Base-by-base conservation (phyloP, 2,797 vertebrate genomes). In the Oophaga sylvatica region DNA sequence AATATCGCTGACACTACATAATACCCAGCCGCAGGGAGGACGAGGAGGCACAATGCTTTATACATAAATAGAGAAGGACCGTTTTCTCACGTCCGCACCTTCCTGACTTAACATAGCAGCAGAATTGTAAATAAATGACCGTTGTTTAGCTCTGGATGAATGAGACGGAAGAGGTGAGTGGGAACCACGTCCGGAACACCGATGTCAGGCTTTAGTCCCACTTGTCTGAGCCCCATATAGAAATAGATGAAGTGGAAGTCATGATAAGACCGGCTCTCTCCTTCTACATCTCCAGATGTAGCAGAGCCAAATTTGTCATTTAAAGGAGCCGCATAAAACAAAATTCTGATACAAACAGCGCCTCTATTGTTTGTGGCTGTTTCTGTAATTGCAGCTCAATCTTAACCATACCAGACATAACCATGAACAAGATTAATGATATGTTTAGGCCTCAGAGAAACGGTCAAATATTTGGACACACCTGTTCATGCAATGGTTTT, bases 71-170 rank as follows among this genome's bases (percentile, higher is more conserved):
- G 62, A 81, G 62, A 68, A 56, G 75, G 75, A 68, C 73, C 45
- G 17, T 68, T 67, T 67, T 68, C 12, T 85, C 83, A 77, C 71
- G 45, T 75, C 71, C 57, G 31, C 26, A 57, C n/a, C n/a, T 78
- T 57, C 45, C 75, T 59, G 5, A 26, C 41, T 79, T 67, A 78
- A 85, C 63, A 85, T 85, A 85, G 75, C 53, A 53, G 41, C 75
- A 85, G 73, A 16, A 53, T 5, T 12, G 41, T 29, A 53, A 77
- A 77, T 26, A 78, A 26, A 29, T 13, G 9, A 31, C n/a, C 75
- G 13, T 60, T 63, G 31, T 41, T 75, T 48, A 62, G 57, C 29
- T 19, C 56, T n/a, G 31, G 13, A 41, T 63, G 71, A 62, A 77
- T 65, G 22, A 84, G 22, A n/a, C 22, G 20, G 53, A 75, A 75